Base-by-base conservation (phyloP, 2,888 invertebrate species). In the Frankliniella intonsa region DNA sequence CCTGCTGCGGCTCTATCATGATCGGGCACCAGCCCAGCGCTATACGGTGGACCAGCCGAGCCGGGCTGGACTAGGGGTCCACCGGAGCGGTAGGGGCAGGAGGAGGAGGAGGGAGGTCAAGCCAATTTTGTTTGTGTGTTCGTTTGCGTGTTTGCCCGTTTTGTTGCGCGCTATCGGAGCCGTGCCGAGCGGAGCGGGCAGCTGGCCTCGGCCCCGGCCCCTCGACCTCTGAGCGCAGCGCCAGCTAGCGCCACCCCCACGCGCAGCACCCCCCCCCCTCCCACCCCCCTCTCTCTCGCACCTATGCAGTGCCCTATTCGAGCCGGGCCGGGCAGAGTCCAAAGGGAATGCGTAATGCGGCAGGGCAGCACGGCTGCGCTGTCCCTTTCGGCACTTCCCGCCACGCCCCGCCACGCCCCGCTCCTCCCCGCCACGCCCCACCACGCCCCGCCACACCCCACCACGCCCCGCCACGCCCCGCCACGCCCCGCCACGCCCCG, bases 291-390 rank as follows among this genome's bases (percentile, higher is more conserved):
- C 17, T 55, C 62, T 17, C 62, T n/a, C 62, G 19, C 55, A 17
- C 55, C 55, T 55, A n/a, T 38, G 14, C 62, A 17, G 62, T 62
- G 62, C 62, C 19, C 62, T 62, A 7, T 10, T 17, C 62, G 62
- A n/a, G 62, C 11, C 62, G 38, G 38, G 38, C 38, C 38, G 38
- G 5, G 38, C 38, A 3, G 38, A 5, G 38, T 38, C 2, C 62
- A 62, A 62, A 62, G 62, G n/a, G 62, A 62, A 62, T 62, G n/a
- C n/a, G 62, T 62, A 62, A 62, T 62, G 62, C 62, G 62, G 7
- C 62, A 17, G n/a, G 62, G 17, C 19, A 14, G n/a, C 19, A n/a
- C n/a, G 62, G 17, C 62, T n/a, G 19, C 19, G 62, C 55, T 12
- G 55, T 17, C 55, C 55, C 14, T 55, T 14, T 17, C 12, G 55